These are phyloP conservation scores for Girardinichthys multiradiatus DNA, from an alignment of 2,113 vertebrate genomes.

Conservation along the genomic window DNA sequence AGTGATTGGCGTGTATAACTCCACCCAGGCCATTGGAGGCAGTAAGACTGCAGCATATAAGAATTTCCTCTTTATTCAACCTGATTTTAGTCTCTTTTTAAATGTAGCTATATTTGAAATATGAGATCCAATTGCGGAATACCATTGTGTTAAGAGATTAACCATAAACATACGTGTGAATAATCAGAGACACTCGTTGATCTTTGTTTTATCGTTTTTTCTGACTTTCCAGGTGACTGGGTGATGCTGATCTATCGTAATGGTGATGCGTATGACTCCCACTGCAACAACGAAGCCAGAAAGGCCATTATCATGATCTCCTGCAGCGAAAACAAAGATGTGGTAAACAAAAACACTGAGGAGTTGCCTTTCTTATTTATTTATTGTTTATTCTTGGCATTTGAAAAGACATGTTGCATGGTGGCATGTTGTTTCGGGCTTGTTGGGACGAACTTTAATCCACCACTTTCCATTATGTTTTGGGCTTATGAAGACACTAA, in stretches of 20 bases:
- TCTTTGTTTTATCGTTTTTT: constrained; percentile 13
- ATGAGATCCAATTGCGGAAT: neutral
- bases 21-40: constrained; percentile 86
- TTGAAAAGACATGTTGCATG: neutral
- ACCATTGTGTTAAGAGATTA: neutral
- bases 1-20: constrained; percentile 84
- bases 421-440: constrained; percentile 1
- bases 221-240: constrained; percentile 86
- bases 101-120: neutral
- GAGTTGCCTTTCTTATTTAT: neutral
- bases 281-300: constrained; percentile 84
- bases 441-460: neutral
- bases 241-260: constrained; percentile 89
- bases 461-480: neutral
- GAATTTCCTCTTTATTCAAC: neutral
- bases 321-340: constrained; percentile 79
- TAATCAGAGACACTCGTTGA: neutral
- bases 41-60: constrained; percentile 79
- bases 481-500: neutral
- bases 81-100: neutral
- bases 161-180: neutral
- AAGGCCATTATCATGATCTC: constrained; percentile 92
- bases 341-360: constrained; percentile 71
- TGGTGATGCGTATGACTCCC: constrained; percentile 82
- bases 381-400: neutral